Conservation (phyloP, 2,888 invertebrate species). For the Sepiola atlantica region DNA sequence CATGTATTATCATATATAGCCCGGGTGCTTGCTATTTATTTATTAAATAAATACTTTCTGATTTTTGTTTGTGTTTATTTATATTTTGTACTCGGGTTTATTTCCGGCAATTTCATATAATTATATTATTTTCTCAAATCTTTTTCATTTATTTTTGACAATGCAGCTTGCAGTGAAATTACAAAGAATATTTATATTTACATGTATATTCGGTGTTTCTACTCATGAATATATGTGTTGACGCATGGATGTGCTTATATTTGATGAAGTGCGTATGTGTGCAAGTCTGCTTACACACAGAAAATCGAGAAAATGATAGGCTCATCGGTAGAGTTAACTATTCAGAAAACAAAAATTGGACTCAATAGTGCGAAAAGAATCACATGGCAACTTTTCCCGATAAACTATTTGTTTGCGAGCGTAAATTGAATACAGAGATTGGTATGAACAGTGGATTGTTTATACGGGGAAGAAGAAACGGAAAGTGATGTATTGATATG, state of each 20-base stretch:
- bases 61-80: no score
- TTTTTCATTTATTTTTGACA: not conserved
- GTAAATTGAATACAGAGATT: no score
- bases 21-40: no score
- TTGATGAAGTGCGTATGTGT: not conserved
- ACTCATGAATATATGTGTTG: no score
- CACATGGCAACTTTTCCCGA: not conserved
- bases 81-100: not conserved
- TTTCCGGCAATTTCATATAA: not conserved
- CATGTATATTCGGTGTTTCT: no score
- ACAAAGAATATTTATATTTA: no score
- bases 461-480: no score
- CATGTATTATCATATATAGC: no score
- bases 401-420: not conserved
- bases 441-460: no score
- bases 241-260: not conserved
- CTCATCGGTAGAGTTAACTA: not conserved
- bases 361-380: not conserved
- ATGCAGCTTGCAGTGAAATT: not conserved
- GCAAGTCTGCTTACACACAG: not conserved
- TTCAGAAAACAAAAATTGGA: not conserved
- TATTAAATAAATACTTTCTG: no score
- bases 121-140: not conserved
- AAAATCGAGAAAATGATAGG: not conserved
- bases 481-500: no score